Evolutionary conservation across 2,797 vertebrate species (phyloP).

Genomic region (Pelochelys cantorii): DNA sequence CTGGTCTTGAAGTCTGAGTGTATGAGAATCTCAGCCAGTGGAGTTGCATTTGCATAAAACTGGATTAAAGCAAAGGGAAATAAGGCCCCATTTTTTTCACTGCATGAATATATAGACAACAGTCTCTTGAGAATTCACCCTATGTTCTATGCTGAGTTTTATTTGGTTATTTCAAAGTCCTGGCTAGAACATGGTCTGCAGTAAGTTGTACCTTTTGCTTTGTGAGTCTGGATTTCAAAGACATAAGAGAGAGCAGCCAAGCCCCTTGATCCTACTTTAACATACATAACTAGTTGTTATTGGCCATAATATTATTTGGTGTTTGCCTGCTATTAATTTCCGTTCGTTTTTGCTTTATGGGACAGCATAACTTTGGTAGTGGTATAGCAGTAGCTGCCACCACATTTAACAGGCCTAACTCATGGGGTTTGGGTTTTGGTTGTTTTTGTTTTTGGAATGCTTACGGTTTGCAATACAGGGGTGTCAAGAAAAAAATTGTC

Average conservation of each 20-base stretch:
- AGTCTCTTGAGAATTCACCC: too few species aligned
- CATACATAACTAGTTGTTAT: neutral
- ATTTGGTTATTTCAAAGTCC: neutral
- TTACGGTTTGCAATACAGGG: neutral
- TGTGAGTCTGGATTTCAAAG: neutral
- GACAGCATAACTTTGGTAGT: neutral
- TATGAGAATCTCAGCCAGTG: too few species aligned
- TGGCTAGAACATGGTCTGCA: neutral
- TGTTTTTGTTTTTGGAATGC: neutral
- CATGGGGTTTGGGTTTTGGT: neutral
- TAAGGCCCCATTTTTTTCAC: neutral
- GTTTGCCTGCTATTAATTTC: neutral
- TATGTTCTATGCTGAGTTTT: neutral
- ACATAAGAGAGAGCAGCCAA: too few species aligned
- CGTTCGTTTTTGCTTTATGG: neutral
- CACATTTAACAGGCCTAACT: neutral
- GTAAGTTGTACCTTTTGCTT: neutral
- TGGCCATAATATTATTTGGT: neutral
- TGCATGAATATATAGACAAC: neutral
- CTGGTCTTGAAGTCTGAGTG: too few species aligned
- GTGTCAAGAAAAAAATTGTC: fast-evolving
- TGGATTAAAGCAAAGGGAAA: neutral
- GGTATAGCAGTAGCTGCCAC: neutral
- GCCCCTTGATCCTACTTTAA: neutral
- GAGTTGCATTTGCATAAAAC: neutral